These are phyloP conservation scores for Dicerorhinus sumatrensis DNA, from an alignment of 2,113 vertebrate species.

Conservation along the genomic window DNA sequence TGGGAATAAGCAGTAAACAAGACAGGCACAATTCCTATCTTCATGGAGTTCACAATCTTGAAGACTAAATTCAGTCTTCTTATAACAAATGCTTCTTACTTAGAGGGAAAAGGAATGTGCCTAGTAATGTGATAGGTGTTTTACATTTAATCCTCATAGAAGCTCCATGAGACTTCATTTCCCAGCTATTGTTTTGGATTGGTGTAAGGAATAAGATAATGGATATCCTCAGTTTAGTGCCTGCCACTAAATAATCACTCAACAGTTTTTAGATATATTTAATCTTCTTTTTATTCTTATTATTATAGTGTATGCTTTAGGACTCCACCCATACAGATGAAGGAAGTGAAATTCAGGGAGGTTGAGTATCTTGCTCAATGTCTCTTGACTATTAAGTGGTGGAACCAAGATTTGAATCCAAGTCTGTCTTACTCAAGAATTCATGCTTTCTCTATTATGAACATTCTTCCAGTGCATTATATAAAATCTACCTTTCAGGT, in stretches of 20 bases:
- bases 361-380: not conserved
- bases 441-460: not conserved
- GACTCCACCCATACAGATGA: not conserved
- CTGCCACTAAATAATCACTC: not conserved
- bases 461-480: not conserved
- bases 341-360: not conserved
- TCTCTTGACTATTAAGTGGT: not conserved
- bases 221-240: not conserved
- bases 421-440: not conserved
- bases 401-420: not conserved
- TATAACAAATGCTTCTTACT: not conserved
- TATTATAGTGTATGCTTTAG: not conserved
- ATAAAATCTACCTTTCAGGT: not conserved
- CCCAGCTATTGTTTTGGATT: not conserved
- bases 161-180: not conserved
- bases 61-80: not conserved
- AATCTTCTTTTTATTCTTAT: not conserved
- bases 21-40: not conserved
- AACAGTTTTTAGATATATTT: not conserved
- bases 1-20: not conserved
- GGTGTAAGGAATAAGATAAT: not conserved
- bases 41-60: not conserved
- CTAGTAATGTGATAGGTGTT: not conserved
- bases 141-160: not conserved
- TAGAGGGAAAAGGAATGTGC: not conserved